Evolutionary conservation across 2,888 invertebrate species (phyloP).

Genomic region (Drosophila rellima): DNA sequence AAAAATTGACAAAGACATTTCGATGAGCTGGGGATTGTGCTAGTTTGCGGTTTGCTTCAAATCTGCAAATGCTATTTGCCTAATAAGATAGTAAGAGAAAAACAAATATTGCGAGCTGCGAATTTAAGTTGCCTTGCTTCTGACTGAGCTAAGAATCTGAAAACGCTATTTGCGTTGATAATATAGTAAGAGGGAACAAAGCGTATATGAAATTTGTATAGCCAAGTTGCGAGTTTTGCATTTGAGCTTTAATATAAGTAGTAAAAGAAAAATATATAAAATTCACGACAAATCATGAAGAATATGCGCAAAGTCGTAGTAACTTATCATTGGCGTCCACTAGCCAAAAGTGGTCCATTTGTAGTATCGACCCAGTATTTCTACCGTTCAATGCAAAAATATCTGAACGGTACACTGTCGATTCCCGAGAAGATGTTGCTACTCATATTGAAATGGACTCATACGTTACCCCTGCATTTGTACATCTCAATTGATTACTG

Average conservation of each 20-base stretch:
- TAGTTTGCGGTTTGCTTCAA: background rate
- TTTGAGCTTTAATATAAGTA: too few species aligned
- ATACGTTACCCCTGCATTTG: background rate
- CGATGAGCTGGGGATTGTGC: too few species aligned
- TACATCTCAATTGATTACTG: background rate
- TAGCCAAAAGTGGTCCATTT: background rate
- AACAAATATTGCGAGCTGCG: background rate
- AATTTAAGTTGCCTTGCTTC: too few species aligned
- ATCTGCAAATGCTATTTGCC: background rate
- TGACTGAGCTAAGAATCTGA: too few species aligned
- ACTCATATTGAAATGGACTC: background rate
- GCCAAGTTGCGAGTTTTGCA: too few species aligned
- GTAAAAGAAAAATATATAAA: too few species aligned
- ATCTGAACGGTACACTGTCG: background rate
- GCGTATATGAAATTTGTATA: too few species aligned
- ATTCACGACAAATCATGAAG: background rate
- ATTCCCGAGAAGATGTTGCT: background rate
- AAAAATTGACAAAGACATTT: too few species aligned
- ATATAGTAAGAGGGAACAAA: too few species aligned
- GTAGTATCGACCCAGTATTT: constrained; percentile 1
- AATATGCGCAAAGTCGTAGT: background rate
- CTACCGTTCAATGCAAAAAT: background rate
- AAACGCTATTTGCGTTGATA: too few species aligned
- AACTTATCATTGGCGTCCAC: constrained; percentile 8
- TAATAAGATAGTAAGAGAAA: background rate